Percentiles rank a stretch among this genome's conserved stretches.
These are phyloP conservation scores for Torymus auratus DNA, from an alignment of 2,888 invertebrate genomes.

Conservation along the genomic window DNA sequence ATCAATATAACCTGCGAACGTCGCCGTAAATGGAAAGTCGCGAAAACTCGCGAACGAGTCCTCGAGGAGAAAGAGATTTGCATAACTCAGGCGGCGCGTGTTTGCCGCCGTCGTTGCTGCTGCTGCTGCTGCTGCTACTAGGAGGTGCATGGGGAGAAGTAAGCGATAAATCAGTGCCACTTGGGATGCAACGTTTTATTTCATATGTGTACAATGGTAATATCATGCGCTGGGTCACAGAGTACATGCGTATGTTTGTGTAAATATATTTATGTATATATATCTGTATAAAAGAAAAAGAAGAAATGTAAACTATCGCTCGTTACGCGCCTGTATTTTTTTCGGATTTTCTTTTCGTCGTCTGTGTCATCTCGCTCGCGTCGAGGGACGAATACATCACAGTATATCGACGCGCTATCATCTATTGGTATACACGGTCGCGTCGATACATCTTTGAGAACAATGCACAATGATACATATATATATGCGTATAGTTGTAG, in stretches of 20 bases:
- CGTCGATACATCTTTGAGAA: slow-evolving; percentile 12
- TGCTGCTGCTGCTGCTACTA: neutral
- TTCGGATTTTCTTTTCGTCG: slow-evolving; percentile 3
- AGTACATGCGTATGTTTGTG: neutral
- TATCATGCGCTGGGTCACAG: slow-evolving; percentile 33
- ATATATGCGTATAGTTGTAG: neutral
- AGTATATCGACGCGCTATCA: slow-evolving; percentile 26
- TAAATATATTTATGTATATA: slow-evolving; percentile 6
- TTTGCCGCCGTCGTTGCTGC: neutral
- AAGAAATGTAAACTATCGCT: slow-evolving; percentile 30
- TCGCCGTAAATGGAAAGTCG: slow-evolving; percentile 36
- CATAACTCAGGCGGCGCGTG: slow-evolving; percentile 14
- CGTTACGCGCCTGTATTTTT: neutral
- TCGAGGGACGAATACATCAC: neutral
- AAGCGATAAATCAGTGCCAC: slow-evolving; percentile 49
- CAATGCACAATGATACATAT: slow-evolving; percentile 49
- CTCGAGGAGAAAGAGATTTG: slow-evolving; percentile 14
- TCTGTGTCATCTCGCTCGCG: slow-evolving; percentile 5
- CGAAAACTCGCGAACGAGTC: neutral
- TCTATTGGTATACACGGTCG: neutral
- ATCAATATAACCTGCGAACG: neutral
- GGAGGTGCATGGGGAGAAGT: slow-evolving; percentile 5
- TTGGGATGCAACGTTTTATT: slow-evolving; percentile 56
- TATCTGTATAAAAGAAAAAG: slow-evolving; percentile 47
- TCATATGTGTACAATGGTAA: slow-evolving; percentile 45